A percentile compares a stretch with the other conserved stretches of the same genome.
Evolutionary conservation across 2,797 vertebrate species (phyloP).

Genomic region (Leptodactylus fallax): DNA sequence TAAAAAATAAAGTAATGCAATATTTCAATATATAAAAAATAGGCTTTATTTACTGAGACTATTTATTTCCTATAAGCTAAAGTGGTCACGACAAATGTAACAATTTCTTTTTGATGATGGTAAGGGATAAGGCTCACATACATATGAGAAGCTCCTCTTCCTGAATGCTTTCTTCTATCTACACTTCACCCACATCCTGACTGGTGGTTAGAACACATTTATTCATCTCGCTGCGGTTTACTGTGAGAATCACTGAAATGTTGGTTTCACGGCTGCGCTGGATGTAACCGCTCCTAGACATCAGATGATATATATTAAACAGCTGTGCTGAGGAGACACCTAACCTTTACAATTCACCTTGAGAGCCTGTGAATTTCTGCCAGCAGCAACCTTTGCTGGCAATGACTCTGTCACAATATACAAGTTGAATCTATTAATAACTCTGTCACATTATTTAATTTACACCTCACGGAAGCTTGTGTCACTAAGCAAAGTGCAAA

Average conservation of each 20-base stretch:
- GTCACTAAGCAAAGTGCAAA: background rate
- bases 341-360: constrained; percentile 42
- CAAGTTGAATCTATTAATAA: constrained; percentile 16
- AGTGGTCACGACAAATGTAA: background rate
- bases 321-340: constrained; percentile 26
- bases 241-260: background rate
- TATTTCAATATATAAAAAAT: background rate
- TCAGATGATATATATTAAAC: constrained; percentile 34
- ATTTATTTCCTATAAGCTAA: background rate
- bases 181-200: background rate
- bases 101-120: background rate
- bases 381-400: constrained; percentile 22
- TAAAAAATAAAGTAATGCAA: no score
- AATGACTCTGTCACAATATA: background rate
- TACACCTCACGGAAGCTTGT: constrained; percentile 9
- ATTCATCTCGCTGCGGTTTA: background rate
- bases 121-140: background rate
- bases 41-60: background rate
- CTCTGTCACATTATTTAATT: constrained; percentile 29
- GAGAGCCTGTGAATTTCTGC: constrained; percentile 10
- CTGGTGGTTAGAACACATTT: constrained; percentile 7
- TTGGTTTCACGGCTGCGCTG: background rate
- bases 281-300: constrained; percentile 1
- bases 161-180: background rate
- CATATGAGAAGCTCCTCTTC: background rate